Evolutionary conservation across 2,888 invertebrate species (phyloP), one percentile per base, ranked within the genome.

Genomic region (Isotomurus palustris): DNA sequence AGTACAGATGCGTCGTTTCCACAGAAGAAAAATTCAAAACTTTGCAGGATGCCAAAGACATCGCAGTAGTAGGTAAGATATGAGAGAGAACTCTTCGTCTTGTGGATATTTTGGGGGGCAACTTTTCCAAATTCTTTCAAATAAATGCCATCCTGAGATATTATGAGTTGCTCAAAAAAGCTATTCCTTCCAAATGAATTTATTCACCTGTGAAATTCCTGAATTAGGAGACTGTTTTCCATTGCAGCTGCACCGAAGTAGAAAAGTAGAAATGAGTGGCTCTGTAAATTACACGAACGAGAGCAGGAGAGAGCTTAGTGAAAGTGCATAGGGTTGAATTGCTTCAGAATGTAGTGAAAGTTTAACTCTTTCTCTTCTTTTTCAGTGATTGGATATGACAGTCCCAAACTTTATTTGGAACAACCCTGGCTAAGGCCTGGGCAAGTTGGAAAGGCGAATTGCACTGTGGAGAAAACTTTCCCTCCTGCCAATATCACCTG

Each of bases 341-440:
- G 17, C 44, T 12, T 41, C 47, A 17, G 17, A 28, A n/a, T 6
- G n/a, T 21, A 5, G 22, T 27, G 27, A 47, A n/a, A n/a, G n/a
- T n/a, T n/a, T n/a, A n/a, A n/a, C n/a, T n/a, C n/a, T 29, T n/a
- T 27, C 19, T 38, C 40, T 6, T 48, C 27, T 40, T 45, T 53
- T 56, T 19, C 38, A 65, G 65, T 56, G 44, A 60, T 65, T 58
- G 65, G 62, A 53, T 62, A 65, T 56, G 60, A 65, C 58, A 58
- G 56, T 38, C 65, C 65, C 29, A 56, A 53, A 53, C 62, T 66
- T 17, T 58, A 24, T 17, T 45, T 62, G 50, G 62, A 62, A 48
- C 62, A 66, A 48, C 47, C 56, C 56, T 54, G 45, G 35, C 64
- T 64, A 53, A 56, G 59, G 40, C 62, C 62, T 2, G 62, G 62